phyloP scores from a whole-genome alignment of 2,888 invertebrate species.

The Sminthurinus aureus region DNA sequence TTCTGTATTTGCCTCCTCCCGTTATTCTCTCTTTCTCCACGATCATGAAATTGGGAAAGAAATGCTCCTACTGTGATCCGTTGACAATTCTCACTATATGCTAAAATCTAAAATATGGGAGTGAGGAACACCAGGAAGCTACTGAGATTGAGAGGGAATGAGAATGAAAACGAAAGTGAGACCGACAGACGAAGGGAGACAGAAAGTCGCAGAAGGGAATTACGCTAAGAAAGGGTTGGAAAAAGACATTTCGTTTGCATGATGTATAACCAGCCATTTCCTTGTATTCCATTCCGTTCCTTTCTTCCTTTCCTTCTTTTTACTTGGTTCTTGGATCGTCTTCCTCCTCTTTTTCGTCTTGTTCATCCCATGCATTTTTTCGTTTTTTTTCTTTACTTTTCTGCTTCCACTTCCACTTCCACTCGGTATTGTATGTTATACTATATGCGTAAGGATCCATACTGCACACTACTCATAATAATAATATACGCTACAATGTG shows the following conservation, averaged over 20 bases:
- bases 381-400: background rate
- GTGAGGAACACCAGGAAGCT: conserved; percentile 36
- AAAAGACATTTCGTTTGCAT: conserved; percentile 54
- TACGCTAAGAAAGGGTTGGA: conserved; percentile 45
- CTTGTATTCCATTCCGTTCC: conserved; percentile 13
- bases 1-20: too few species aligned
- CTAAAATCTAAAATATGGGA: conserved; percentile 43
- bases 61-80: conserved; percentile 32
- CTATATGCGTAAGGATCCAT: too few species aligned
- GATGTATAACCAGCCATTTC: conserved; percentile 54
- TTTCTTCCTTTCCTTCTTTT: background rate
- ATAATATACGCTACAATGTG: background rate
- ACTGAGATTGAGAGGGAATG: background rate
- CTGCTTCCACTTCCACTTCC: too few species aligned
- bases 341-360: conserved; percentile 2
- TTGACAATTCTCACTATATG: conserved; percentile 42
- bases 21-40: background rate
- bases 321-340: background rate
- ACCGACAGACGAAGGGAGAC: background rate
- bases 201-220: conserved; percentile 42
- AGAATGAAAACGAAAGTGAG: too few species aligned
- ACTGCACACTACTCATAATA: too few species aligned
- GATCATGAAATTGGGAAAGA: conserved; percentile 8
- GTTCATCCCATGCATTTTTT: background rate
- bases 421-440: too few species aligned